Percentiles rank a stretch among this genome's conserved stretches.
phyloP scores from a whole-genome alignment of 2,888 invertebrate genomes.

The Apodemia duryi region DNA sequence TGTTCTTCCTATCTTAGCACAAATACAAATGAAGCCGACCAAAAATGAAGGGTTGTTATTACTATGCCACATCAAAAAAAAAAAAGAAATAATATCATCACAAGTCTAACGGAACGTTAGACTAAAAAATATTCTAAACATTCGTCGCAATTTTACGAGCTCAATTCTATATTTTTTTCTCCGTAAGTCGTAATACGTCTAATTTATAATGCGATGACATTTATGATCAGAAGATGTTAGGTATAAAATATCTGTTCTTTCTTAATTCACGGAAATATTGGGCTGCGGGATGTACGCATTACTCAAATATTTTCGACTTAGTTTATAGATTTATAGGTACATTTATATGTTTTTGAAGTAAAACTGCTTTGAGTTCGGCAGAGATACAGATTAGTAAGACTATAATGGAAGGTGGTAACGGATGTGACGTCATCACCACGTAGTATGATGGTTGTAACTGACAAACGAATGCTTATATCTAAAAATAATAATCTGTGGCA shows the following conservation, averaged over 20 bases:
- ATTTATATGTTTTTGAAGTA: conserved; percentile 1
- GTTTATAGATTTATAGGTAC: background rate
- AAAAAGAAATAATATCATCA: background rate
- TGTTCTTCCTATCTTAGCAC: too few species aligned
- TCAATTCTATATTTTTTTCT: conserved; percentile 2
- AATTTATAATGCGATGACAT: conserved; percentile 9
- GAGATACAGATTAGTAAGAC: background rate
- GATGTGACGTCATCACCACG: background rate
- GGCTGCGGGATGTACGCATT: conserved; percentile 10
- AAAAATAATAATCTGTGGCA: background rate
- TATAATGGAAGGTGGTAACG: background rate
- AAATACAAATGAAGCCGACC: too few species aligned
- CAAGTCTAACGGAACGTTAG: background rate
- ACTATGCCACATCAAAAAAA: background rate
- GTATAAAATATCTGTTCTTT: background rate
- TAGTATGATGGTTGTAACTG: background rate
- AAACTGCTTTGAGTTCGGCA: background rate
- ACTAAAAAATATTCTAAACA: background rate
- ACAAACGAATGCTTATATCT: background rate
- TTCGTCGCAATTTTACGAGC: conserved; percentile 1
- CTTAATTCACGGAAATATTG: conserved; percentile 19
- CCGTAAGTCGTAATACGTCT: background rate
- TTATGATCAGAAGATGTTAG: conserved; percentile 6
- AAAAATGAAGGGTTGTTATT: background rate
- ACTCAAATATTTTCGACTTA: background rate